Evolutionary conservation across 1,140 invertebrate species (phyloP).

Genomic region (Drosophila melanica): DNA sequence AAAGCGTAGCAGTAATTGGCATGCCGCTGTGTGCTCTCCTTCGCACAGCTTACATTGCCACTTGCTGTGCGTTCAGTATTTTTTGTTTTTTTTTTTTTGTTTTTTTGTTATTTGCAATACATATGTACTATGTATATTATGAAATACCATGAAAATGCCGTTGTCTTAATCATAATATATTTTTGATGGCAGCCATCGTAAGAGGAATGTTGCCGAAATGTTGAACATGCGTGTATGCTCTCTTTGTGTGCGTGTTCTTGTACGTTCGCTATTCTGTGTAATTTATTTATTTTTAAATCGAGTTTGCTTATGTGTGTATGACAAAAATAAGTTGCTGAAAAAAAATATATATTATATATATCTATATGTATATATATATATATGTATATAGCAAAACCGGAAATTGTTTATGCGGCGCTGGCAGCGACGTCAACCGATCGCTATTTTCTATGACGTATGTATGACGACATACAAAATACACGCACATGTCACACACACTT

Average conservation of each 20-base stretch:
- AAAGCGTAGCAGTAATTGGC: conserved; percentile 78
- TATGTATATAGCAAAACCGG: conserved; percentile 55
- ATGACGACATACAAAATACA: conserved; percentile 11
- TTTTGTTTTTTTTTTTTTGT: no score
- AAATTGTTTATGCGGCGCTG: conserved; percentile 73
- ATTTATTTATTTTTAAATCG: conserved; percentile 82
- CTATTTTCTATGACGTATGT: conserved; percentile 78
- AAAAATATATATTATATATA: conserved; percentile 35
- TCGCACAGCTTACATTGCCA: conserved; percentile 45
- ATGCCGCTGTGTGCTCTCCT: conserved; percentile 55
- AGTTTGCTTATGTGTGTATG: conserved; percentile 57
- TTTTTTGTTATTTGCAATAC: conserved; percentile 18
- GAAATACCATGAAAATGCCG: conserved; percentile 48
- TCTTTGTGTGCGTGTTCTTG: conserved; percentile 20
- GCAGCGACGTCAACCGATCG: conserved; percentile 38
- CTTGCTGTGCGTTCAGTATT: conserved; percentile 55
- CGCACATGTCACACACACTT: conserved; percentile 2
- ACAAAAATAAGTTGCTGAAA: conserved; percentile 75
- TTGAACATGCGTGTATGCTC: conserved; percentile 32
- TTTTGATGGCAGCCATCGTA: conserved; percentile 49
- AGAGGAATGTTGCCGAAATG: conserved; percentile 63
- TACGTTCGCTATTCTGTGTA: conserved; percentile 70
- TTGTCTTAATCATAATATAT: conserved; percentile 79
- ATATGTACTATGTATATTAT: conserved; percentile 23
- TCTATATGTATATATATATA: neutral